Evolutionary conservation across 2,888 invertebrate species (phyloP), one percentile per base, ranked within the genome.

Genomic region (Tortricodes alternella): DNA sequence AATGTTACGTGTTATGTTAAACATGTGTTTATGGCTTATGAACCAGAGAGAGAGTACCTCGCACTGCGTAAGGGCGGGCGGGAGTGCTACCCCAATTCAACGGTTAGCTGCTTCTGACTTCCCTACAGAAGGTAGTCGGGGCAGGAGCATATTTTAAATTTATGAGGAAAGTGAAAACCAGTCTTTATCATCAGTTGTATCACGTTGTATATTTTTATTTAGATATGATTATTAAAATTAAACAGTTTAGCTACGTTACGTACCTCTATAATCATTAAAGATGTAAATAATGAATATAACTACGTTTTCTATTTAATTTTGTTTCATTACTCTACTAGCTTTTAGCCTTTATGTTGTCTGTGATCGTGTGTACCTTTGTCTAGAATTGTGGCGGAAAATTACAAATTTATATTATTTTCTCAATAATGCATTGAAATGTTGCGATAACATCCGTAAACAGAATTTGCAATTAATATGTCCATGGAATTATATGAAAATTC

Each of bases 201-300:
- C 46, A 51, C 41, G 46, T 15, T 57, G 39, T 55, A 35, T 57
- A 46, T 46, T 39, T 48, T 57, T 57, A 44, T 57, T 57, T 55
- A 55, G 18, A 29, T 37, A 57, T 39, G 53, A 55, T 58, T 46
- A 48, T 44, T 39, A 49, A 50, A 38, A 41, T 44, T 46, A 39
- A 50, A 34, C 27, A 46, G 23, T 39, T 39, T 27, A 21, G 56
- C 32, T 44, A 48, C 50, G 39, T 46, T 56, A 56, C 50, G 50
- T 59, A 55, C 32, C 43, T 46, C 21, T 38, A 46, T 43, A 57
- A 50, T 56, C 49, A 50, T 56, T 29, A 32, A 56, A 44, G 38
- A 29, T 56, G 56, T 56, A 56, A 50, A 56, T 56, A 61, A 57
- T 59, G 51, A 41, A 27, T 53, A 61, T 59, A 61, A 46, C 35